Evolutionary conservation across 1,140 invertebrate species (phyloP), one percentile per base, ranked within the genome.

Genomic region (Colletes gigas): DNA sequence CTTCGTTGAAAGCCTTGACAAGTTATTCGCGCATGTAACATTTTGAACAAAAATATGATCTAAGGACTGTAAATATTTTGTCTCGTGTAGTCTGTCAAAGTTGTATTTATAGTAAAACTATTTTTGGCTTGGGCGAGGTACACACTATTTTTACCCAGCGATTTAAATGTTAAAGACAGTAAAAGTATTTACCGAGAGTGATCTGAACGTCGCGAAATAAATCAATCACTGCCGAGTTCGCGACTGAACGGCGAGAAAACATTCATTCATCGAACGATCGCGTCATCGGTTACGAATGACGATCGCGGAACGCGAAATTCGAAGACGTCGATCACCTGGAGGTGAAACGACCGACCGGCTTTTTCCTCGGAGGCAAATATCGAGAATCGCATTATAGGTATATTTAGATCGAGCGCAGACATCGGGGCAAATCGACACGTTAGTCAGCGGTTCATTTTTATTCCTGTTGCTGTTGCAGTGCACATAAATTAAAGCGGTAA

Each of bases 361-460:
- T 30, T 76, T 52, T 12, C 12, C 17, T 15, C 1, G 7, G 1
- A 6, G 44, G 50, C 1, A 8, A n/a, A 55, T 4, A 41, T 72
- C 69, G 30, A 1, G n/a, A 54, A 54, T 55, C 14, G 62, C 50
- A 7, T 55, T 72, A 65, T 17, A 10, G 39, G 62, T 72, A 55
- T 47, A 72, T 78, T 78, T 72, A 65, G 41, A 47, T 55, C 59
- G 41, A 19, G 12, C 55, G n/a, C 7, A 9, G 3, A 78, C 57
- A 39, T 50, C 47, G 14, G 21, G 50, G 1, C 12, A 14, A 63
- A 15, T 70, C 68, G 50, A 14, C 9, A 41, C 14, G 15, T 78
- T 78, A 78, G 68, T 78, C 76, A 78, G 59, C 68, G 15, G 15
- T 19, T 72, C 14, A 55, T 72, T 78, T 62, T 47, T 55, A 72